Evolutionary conservation across 2,113 vertebrate genomes (phyloP).

Genomic region (Oreotrochilus melanogaster): DNA sequence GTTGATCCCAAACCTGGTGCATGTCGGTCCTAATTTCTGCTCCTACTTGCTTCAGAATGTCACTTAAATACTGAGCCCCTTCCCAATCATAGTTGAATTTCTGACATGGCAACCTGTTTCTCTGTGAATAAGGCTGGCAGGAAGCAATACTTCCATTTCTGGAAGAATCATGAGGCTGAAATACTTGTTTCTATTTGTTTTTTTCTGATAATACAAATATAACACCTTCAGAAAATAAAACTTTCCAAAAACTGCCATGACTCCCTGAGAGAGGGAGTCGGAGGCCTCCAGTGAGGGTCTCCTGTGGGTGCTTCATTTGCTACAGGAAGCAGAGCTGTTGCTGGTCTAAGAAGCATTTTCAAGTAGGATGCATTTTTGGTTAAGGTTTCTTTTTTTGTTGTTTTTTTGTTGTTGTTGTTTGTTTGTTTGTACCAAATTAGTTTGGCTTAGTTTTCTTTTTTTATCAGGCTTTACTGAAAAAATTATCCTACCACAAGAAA

Average conservation of each 20-base stretch:
- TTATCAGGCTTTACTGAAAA: background rate
- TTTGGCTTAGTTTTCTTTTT: background rate
- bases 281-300: background rate
- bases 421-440: too few species aligned
- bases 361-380: background rate
- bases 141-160: background rate
- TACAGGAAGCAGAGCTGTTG: background rate
- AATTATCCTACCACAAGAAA: background rate
- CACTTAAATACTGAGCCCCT: background rate
- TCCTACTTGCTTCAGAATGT: background rate
- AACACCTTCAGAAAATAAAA: background rate
- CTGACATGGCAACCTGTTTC: background rate
- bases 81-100: rapidly evolving
- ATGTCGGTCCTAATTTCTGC: background rate
- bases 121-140: background rate
- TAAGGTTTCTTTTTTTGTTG: background rate
- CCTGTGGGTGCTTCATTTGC: background rate
- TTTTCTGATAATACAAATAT: background rate
- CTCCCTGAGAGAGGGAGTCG: background rate
- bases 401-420: background rate
- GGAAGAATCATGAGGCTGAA: background rate
- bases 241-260: too few species aligned
- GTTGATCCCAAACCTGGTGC: rapidly evolving
- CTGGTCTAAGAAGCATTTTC: background rate
- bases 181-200: background rate